Conservation (phyloP, 2,113 vertebrate genomes). For the Plotosus lineatus region DNA sequence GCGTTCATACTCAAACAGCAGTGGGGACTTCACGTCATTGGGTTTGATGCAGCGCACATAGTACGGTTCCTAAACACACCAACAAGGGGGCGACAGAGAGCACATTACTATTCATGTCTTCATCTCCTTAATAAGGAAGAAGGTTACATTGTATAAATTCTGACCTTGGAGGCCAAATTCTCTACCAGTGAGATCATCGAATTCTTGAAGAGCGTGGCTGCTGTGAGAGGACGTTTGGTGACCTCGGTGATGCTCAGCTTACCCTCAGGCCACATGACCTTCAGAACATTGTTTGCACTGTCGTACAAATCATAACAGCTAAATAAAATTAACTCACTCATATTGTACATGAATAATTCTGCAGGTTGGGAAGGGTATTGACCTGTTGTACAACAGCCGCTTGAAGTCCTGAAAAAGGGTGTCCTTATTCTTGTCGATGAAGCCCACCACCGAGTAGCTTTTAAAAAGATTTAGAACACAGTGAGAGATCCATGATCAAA, state of each 20-base stretch:
- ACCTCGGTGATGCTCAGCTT: constrained; percentile 97
- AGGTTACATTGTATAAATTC: background rate
- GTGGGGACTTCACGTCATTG: constrained; percentile 93
- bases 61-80: constrained; percentile 84
- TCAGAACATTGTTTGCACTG: constrained; percentile 91
- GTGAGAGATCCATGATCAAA: background rate
- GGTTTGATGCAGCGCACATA: constrained; percentile 98
- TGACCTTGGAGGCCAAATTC: constrained; percentile 94
- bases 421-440: constrained; percentile 99
- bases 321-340: constrained; percentile 12
- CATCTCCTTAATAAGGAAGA: background rate
- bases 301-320: constrained; percentile 15
- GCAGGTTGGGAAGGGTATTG: background rate
- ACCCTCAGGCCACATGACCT: constrained; percentile 97
- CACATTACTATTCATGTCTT: background rate
- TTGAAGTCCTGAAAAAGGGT: constrained; percentile 99
- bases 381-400: constrained; percentile 98
- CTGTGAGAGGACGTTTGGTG: constrained; percentile 92
- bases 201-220: constrained; percentile 93
- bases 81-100: background rate
- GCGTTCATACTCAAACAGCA: constrained; percentile 89
- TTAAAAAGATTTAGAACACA: constrained; percentile 19
- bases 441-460: constrained; percentile 92
- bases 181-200: constrained; percentile 97
- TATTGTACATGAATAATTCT: constrained; percentile 6